phyloP scores from a whole-genome alignment of 2,113 vertebrate species.

The Phrynosoma blainvillii region DNA sequence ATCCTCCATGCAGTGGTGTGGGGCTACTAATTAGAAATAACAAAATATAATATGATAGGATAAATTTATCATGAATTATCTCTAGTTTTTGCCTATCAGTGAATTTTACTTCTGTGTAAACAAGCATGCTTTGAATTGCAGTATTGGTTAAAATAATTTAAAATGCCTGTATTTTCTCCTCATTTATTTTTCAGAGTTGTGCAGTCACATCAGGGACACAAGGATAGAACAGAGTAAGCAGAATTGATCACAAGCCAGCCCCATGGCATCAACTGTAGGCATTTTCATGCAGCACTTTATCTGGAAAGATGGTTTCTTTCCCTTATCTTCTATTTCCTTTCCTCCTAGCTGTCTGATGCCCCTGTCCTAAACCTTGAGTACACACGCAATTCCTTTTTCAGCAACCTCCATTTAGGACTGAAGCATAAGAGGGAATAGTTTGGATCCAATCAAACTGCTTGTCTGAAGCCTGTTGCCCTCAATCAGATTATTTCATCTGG shows the following conservation, averaged over 20 bases:
- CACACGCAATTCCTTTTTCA: not conserved
- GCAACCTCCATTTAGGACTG: not conserved
- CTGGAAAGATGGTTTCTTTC: not conserved
- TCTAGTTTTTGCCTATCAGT: not conserved
- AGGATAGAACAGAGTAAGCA: not conserved
- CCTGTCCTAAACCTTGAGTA: not conserved
- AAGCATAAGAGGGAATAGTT: not conserved
- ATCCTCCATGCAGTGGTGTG: not conserved
- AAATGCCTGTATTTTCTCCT: not conserved
- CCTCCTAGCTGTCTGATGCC: not conserved
- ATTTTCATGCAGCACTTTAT: not conserved
- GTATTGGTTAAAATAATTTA: not conserved
- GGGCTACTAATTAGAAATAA: not conserved
- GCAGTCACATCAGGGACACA: not conserved
- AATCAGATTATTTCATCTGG: not conserved
- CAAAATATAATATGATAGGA: not conserved
- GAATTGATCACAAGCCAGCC: no score
- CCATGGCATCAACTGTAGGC: not conserved
- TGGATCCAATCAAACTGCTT: not conserved
- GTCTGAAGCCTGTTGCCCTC: not conserved
- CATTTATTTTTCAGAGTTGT: not conserved
- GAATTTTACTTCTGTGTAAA: not conserved
- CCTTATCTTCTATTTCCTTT: not conserved
- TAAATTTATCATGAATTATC: not conserved
- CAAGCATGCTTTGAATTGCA: not conserved